Base-by-base conservation (phyloP, 2,113 vertebrate species). In the Thryonomys swinderianus region DNA sequence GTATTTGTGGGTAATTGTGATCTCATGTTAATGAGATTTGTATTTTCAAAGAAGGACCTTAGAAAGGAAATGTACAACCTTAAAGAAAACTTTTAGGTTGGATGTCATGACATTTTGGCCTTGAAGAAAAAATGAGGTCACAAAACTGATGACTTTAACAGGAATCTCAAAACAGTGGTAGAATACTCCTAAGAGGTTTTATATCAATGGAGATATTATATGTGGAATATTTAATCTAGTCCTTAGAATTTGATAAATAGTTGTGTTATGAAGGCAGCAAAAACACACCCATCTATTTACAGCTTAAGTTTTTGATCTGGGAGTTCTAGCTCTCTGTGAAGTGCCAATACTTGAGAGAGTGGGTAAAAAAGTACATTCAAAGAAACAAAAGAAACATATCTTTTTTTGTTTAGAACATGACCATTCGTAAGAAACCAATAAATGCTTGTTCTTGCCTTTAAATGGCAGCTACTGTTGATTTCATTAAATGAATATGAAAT, bases 301-400 rank as follows among this genome's bases (percentile, higher is more conserved):
- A 88, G 25, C 51, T 88, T 78, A n/a, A 62, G 42, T 82, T 91
- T 21, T 81, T 93, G 17, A 55, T 80, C 42, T 92, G n/a, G 27
- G 64, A 66, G 27, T 23, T 48, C 16, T n/a, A 85, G 14, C 7
- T 89, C n/a, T 71, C 90, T 74, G 53, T 51, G 66, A 42, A 78
- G 57, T 27, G 74, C 21, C 5, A 27, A 76, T 84, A 3, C 53
- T 83, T 79, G 64, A 71, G 40, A n/a, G 48, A 45, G 1, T 89
- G 57, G 34, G 5, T 76, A 40, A 71, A 84, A 20, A 84, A 67
- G 85, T 79, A 20, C 9, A 59, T 81, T 62, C 62, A 61, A 30
- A 17, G 27, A 48, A 13, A 45, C 67, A n/a, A 62, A 42, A 66
- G 57, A 89, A 71, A 10, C 27, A 64, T 14, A 21, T 71, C 37